phyloP scores from a whole-genome alignment of 2,797 vertebrate species.

The Echiichthys vipera region DNA sequence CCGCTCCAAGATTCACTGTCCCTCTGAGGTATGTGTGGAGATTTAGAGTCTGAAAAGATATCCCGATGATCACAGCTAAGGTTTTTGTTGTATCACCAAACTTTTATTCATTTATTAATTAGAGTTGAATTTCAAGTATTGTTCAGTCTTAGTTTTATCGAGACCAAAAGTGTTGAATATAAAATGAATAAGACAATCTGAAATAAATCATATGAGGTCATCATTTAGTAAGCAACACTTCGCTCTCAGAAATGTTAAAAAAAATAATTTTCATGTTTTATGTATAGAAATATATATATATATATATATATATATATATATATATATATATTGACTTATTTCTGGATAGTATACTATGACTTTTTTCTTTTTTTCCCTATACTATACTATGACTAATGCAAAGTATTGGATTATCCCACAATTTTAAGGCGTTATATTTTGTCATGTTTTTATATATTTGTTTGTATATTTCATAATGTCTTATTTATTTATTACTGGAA shows the following conservation, averaged over 20 bases:
- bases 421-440: no score
- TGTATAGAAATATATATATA: no score
- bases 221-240: no score
- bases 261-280: no score
- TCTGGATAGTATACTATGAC: no score
- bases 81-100: background rate
- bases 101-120: background rate
- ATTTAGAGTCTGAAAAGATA: conserved; percentile 3
- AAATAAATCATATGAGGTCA: no score
- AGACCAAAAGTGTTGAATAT: background rate
- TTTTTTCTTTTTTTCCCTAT: no score
- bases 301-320: no score
- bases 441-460: background rate
- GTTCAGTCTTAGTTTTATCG: background rate
- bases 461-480: background rate
- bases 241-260: no score
- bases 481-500: background rate
- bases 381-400: no score
- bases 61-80: background rate
- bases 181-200: background rate
- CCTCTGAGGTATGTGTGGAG: conserved; percentile 77
- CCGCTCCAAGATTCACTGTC: conserved; percentile 90
- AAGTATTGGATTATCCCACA: no score
- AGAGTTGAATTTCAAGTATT: background rate
- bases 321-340: no score